A percentile compares a stretch with the other conserved stretches of the same genome.
Evolutionary conservation across 2,888 invertebrate species (phyloP).

Genomic region (Lepidochrysops patricia): DNA sequence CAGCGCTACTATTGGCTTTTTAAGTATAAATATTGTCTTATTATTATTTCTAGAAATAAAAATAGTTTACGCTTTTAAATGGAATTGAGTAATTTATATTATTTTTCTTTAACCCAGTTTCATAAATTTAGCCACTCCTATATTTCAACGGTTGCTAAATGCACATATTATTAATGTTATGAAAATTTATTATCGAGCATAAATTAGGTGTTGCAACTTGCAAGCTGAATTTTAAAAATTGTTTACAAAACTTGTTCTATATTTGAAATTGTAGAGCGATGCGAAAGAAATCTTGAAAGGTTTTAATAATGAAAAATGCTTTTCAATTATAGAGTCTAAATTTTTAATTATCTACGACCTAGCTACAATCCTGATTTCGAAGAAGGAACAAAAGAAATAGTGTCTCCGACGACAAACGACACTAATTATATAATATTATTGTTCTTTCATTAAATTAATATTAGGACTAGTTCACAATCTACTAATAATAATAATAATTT

Average conservation of each 20-base stretch:
- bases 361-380: not conserved
- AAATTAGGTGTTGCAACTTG: not conserved
- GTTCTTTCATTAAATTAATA: not conserved
- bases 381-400: not conserved
- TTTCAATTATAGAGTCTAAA: not conserved
- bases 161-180: not conserved
- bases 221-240: not conserved
- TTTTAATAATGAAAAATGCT: not conserved
- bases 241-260: not conserved
- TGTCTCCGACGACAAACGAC: not conserved
- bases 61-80: not conserved
- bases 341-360: not conserved
- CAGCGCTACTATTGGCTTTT: not conserved
- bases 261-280: not conserved
- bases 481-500: not conserved
- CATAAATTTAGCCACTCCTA: not conserved
- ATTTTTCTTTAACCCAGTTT: not conserved
- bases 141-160: not conserved
- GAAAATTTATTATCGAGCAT: not conserved
- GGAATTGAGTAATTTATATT: not conserved
- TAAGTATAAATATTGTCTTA: not conserved
- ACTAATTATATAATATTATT: too few species aligned
- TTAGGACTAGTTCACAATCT: too few species aligned
- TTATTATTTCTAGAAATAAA: not conserved
- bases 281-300: not conserved